Evolutionary conservation across 92 coral and sea anemone species (phyloP).

Genomic region (Galaxea fascicularis): DNA sequence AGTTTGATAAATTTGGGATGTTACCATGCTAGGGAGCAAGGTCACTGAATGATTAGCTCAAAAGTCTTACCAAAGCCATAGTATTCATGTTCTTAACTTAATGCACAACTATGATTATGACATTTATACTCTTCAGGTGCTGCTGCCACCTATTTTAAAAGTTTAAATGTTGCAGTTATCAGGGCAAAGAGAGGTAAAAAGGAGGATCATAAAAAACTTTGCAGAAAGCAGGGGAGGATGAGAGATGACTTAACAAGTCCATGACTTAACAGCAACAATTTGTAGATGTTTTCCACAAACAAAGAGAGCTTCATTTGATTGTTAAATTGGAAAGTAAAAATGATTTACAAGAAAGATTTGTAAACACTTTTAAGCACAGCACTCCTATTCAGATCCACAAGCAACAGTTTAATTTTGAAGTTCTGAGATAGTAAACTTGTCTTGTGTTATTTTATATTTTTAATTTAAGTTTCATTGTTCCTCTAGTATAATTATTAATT

Average conservation of each 20-base stretch:
- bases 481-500: background rate
- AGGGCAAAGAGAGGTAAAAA: constrained; percentile 19
- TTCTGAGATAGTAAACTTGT: background rate
- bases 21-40: no score
- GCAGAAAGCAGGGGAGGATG: constrained; percentile 59
- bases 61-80: background rate
- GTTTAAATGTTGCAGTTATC: constrained; percentile 23
- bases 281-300: background rate
- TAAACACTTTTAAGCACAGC: background rate
- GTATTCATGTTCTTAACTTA: no score
- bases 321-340: background rate
- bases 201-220: constrained; percentile 34
- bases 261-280: background rate
- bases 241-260: constrained; percentile 56
- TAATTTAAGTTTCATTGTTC: background rate
- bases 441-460: background rate
- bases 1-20: no score
- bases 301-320: background rate
- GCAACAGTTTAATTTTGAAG: background rate
- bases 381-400: background rate
- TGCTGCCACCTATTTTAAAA: constrained; percentile 44
- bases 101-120: background rate
- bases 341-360: background rate
- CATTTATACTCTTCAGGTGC: constrained; percentile 30
- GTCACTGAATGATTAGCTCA: no score